Conservation (phyloP, 2,797 vertebrate species). For the Thalassophryne amazonica region DNA sequence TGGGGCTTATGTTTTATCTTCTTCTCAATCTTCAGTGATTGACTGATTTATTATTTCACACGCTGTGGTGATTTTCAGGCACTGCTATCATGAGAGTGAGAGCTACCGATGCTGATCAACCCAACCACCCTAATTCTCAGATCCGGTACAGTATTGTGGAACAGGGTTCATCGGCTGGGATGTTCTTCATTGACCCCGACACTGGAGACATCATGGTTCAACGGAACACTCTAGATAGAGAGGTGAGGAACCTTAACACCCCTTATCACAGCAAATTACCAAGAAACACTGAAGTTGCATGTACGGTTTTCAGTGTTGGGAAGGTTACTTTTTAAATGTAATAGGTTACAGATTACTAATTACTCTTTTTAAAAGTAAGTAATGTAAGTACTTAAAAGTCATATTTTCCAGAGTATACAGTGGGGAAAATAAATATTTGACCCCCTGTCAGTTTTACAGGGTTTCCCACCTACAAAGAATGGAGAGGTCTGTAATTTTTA, state of each 20-base stretch:
- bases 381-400: no score
- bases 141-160: slow-evolving; percentile 80
- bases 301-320: no score
- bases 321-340: no score
- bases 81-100: slow-evolving; percentile 81
- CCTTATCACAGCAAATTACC: neutral
- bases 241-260: slow-evolving; percentile 75
- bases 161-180: slow-evolving; percentile 41
- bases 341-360: no score
- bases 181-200: slow-evolving; percentile 78
- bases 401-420: no score
- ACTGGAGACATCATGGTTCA: slow-evolving; percentile 81
- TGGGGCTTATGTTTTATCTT: neutral
- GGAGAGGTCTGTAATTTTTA: no score
- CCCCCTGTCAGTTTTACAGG: no score
- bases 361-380: no score
- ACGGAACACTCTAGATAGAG: slow-evolving; percentile 83
- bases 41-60: neutral
- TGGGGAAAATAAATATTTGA: no score
- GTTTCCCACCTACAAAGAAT: no score
- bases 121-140: slow-evolving; percentile 55
- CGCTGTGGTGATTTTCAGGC: slow-evolving; percentile 59
- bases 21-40: neutral
- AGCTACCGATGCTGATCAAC: slow-evolving; percentile 86
- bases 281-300: neutral